A percentile compares a stretch with the other conserved stretches of the same genome.
Conservation (phyloP, 2,888 invertebrate species). For the Drosophila peninsularis region DNA sequence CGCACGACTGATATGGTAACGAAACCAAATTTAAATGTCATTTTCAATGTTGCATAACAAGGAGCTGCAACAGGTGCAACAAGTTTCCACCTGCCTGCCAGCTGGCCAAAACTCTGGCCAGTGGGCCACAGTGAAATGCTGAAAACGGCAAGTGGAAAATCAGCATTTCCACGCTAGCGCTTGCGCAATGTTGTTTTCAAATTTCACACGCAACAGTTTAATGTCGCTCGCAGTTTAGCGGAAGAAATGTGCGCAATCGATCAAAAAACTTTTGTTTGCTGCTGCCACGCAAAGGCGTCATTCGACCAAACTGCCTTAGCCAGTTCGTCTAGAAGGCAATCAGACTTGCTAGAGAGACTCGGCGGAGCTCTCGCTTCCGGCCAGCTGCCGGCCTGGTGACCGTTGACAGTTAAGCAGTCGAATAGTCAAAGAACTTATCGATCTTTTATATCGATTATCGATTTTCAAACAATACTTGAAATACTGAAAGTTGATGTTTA, state of each 20-base stretch:
- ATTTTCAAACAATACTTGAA: background rate
- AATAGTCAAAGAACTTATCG: background rate
- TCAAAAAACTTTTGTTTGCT: background rate
- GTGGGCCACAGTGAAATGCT: constrained; percentile 33
- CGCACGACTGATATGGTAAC: constrained; percentile 1
- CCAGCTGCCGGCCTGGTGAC: too few relatives aligned
- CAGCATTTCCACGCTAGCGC: constrained; percentile 32
- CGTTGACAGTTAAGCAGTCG: background rate
- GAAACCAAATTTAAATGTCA: constrained; percentile 29
- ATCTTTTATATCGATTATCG: background rate
- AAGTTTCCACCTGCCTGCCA: constrained; percentile 38
- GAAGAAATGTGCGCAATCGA: constrained; percentile 16
- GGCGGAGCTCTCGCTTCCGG: too few relatives aligned
- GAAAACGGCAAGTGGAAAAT: constrained; percentile 29
- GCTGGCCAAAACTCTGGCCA: constrained; percentile 16
- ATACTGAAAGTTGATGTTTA: background rate
- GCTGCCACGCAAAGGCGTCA: too few relatives aligned
- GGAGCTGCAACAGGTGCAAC: constrained; percentile 22
- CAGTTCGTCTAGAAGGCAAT: background rate
- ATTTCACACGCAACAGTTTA: constrained; percentile 7
- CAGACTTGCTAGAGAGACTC: too few relatives aligned
- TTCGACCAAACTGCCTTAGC: constrained; percentile 5
- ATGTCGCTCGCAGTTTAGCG: constrained; percentile 3
- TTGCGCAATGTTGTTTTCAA: constrained; percentile 37
- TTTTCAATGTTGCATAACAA: constrained; percentile 28